Base-by-base conservation (phyloP, 2,113 vertebrate species). In the Mobula hypostoma region DNA sequence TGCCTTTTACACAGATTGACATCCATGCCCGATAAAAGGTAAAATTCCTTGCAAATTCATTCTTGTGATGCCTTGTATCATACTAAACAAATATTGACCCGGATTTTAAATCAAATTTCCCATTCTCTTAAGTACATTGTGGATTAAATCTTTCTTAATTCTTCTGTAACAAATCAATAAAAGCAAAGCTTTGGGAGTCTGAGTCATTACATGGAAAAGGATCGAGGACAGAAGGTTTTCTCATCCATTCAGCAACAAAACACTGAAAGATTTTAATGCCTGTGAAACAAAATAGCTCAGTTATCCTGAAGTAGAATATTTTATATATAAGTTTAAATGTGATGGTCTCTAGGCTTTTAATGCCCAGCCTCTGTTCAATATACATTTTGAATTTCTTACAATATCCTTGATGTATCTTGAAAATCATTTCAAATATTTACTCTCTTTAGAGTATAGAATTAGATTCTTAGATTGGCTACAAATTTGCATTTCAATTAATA, bases 401-500 rank as follows among this genome's bases (percentile, higher is more conserved):
- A 66, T 90, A 66, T 32, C 19, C 24, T 61, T 85, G 48, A 58
- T 85, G 7, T 66, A 90, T 17, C 58, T 66, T 29, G 85, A 66
- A 66, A 27, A 88, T 32, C 27, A 63, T 88, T 88, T 58, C 83
- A 63, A 88, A 88, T 17, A 68, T 90, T 90, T 87, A 61, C 27
- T 21, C 12, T 87, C 27, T 27, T 87, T 90, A 66, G 5, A 32
- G n/a, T 66, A 66, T 17, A 32, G 21, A 27, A 90, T 32, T 90
- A 66, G 29, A 66, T 66, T 87, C 2, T 29, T 32, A 19, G 29
- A 32, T 19, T n/a, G 7, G 61, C 6, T 66, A 17, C n/a, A 87
- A 87, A n/a, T 63, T 12, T 88, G 19, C 56, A 61, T 87, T 87
- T 87, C 9, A 87, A 87, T 63, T 87, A 87, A 24, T 87, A 0